Base-by-base conservation (phyloP, 2,797 vertebrate genomes). In the Tauraco hartlaubi region DNA sequence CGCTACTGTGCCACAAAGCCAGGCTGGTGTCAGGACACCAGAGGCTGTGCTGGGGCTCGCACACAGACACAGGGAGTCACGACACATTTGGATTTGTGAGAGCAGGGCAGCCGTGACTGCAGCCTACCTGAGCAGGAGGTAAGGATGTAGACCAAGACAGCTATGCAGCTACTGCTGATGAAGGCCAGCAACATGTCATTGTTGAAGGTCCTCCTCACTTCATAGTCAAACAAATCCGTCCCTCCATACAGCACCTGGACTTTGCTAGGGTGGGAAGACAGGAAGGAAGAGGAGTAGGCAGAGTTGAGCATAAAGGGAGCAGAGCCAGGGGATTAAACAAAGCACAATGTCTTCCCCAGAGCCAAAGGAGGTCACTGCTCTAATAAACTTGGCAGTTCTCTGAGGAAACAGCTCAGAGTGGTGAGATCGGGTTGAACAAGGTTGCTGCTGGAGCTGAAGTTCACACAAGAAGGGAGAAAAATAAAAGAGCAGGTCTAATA, bases 181-280 rank as follows among this genome's bases (percentile, higher is more conserved):
- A 99, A 98, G 16, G 99, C 99, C 97, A 99, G 97, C 97, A 99
- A 97, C 99, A 99, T 99, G 94, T 99, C 99, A 0, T 99, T 99
- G 97, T 99, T 98, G 98, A 99, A 99, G 46, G 99, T 99, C 94
- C 98, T 99, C 87, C 99, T 98, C 86, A 99, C 99, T 98, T 99
- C 99, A 6, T 99, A 99, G 66, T 99, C 99, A 74, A 99, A 99
- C 94, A 99, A 98, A 97, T 99, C 99, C 0, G 99, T 99, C 4
- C 99, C 99, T 4, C 99, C 99, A 0, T 99, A 99, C 15, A 99
- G 97, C 73, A 99, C 99, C 96, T 99, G 99, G 82, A 99, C 99
- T 98, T 99, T 99, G 96, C 99, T 99, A 95, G 54, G 43, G n/a
- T 39, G 77, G 64, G 72, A 80, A 84, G 58, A 83, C 4, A 52